These are phyloP conservation scores for Threskiornis aethiopicus DNA, from an alignment of 2,797 vertebrate species.

Conservation along the genomic window DNA sequence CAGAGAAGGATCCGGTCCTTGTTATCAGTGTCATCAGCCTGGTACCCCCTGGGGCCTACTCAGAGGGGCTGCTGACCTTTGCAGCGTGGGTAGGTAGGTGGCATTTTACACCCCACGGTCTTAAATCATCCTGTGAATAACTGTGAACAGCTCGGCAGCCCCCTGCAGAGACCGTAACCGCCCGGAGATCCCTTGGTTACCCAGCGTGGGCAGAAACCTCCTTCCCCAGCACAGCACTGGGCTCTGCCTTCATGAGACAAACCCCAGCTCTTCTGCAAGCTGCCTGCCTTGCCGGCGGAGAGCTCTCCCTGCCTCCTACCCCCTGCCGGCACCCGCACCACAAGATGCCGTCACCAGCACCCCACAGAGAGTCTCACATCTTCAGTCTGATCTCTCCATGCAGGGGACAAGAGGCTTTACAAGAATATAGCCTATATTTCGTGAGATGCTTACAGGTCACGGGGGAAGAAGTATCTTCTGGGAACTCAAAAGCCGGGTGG, in stretches of 20 bases:
- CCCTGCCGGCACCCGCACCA: neutral
- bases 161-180: neutral
- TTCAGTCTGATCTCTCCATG: rapidly evolving
- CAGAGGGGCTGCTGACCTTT: neutral
- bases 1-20: neutral
- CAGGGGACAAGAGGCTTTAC: neutral
- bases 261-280: neutral
- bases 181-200: neutral
- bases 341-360: rapidly evolving
- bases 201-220: neutral
- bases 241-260: neutral
- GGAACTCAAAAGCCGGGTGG: neutral
- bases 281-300: neutral
- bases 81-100: neutral
- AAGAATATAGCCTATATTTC: rapidly evolving
- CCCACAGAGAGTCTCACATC: neutral
- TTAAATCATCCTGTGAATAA: neutral
- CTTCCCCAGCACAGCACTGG: rapidly evolving
- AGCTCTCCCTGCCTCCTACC: neutral
- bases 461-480: neutral
- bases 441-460: rapidly evolving
- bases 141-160: rapidly evolving
- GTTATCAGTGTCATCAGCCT: neutral
- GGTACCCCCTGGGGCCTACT: neutral
- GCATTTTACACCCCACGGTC: neutral